These are phyloP conservation scores for Eupithecia tripunctaria DNA, from an alignment of 2,888 invertebrate genomes.

Conservation along the genomic window DNA sequence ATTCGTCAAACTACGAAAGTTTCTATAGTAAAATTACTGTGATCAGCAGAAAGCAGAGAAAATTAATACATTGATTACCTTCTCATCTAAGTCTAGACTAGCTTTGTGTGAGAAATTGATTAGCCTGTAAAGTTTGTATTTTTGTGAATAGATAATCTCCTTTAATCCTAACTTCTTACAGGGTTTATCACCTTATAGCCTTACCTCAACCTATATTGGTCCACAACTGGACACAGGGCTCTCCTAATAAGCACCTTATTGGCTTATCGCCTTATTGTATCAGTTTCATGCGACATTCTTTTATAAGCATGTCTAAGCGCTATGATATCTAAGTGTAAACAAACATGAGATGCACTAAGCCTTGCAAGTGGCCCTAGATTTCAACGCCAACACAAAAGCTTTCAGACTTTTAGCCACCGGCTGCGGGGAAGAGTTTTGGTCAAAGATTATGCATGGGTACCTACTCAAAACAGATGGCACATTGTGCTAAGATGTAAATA, in stretches of 20 bases:
- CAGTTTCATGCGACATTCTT: background rate
- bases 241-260: no score
- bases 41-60: background rate
- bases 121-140: background rate
- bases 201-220: no score
- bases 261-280: background rate
- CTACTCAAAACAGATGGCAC: background rate
- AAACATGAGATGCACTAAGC: slow-evolving; percentile 50
- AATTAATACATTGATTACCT: background rate
- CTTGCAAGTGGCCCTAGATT: slow-evolving; percentile 61
- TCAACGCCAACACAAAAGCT: slow-evolving; percentile 65
- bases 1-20: no score
- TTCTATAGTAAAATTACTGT: background rate
- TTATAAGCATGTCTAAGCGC: background rate
- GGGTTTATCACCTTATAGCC: no score
- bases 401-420: slow-evolving; percentile 69
- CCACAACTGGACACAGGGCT: no score
- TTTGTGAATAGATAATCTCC: background rate
- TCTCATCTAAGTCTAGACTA: background rate
- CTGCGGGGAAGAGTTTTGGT: slow-evolving; percentile 53
- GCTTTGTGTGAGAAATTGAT: background rate
- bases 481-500: background rate
- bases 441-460: slow-evolving; percentile 42
- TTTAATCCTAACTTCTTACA: background rate
- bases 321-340: slow-evolving; percentile 35